A percentile compares a stretch with the other conserved stretches of the same genome.
phyloP scores from a whole-genome alignment of 2,113 vertebrate species.

The Tympanuchus pallidicinctus region DNA sequence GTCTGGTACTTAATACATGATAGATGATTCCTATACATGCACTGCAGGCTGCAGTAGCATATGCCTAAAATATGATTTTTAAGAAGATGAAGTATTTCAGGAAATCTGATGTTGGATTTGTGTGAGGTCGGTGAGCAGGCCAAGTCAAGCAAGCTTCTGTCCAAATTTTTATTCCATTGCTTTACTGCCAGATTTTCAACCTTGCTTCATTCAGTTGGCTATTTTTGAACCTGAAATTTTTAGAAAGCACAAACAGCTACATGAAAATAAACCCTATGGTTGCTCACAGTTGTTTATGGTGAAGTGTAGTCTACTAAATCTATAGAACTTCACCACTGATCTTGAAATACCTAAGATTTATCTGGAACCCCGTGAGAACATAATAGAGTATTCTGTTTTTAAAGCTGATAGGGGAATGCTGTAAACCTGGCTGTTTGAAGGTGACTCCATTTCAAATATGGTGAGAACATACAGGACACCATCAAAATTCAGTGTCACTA shows the following conservation, averaged over 20 bases:
- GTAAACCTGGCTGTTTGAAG: neutral
- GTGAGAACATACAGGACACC: neutral
- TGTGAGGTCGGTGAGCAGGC: neutral
- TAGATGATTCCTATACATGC: neutral
- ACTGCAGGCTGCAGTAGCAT: neutral
- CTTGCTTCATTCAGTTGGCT: neutral
- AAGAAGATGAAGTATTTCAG: neutral
- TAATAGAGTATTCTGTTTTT: neutral
- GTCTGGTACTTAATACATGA: neutral
- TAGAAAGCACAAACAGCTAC: neutral
- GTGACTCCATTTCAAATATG: neutral
- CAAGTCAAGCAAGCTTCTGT: slow-evolving; percentile 9
- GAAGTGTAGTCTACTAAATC: neutral
- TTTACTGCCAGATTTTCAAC: neutral
- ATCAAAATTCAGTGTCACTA: neutral
- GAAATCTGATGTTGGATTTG: neutral
- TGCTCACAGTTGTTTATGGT: neutral
- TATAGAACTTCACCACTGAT: neutral
- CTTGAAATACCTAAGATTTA: neutral
- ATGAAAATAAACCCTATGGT: rapidly evolving
- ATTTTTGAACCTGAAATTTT: neutral
- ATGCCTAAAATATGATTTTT: neutral
- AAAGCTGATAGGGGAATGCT: neutral
- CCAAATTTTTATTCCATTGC: neutral
- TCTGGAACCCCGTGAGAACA: neutral